Percentiles rank a stretch among this genome's conserved stretches.
phyloP scores from a whole-genome alignment of 2,888 invertebrate genomes.

The Cinara cedri region DNA sequence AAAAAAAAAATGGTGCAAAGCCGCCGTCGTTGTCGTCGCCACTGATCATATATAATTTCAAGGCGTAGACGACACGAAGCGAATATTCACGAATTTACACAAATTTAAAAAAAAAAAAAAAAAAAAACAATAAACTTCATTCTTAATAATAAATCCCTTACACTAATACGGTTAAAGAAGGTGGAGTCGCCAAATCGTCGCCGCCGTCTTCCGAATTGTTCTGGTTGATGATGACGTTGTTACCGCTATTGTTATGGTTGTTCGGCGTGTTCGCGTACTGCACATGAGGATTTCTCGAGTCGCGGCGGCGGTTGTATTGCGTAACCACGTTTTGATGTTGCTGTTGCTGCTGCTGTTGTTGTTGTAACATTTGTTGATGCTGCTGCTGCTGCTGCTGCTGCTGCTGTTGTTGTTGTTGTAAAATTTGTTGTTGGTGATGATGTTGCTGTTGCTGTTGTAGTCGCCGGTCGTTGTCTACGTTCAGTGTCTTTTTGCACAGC shows the following conservation, averaged over 20 bases:
- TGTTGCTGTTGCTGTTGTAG: not conserved
- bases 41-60: no score
- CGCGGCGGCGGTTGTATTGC: no score
- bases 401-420: not conserved
- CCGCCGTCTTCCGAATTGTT: not conserved
- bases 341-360: conserved; percentile 1
- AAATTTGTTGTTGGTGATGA: not conserved
- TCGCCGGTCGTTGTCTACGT: conserved; percentile 34
- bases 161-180: conserved; percentile 31
- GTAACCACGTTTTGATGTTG: not conserved
- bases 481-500: conserved; percentile 38
- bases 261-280: not conserved
- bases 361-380: not conserved
- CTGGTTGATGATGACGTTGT: not conserved
- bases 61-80: no score
- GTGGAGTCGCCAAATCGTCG: not conserved
- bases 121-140: not conserved
- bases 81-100: not conserved
- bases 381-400: conserved; percentile 7
- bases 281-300: no score
- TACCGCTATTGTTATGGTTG: not conserved
- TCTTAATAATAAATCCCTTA: not conserved
- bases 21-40: no score
- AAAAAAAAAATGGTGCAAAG: no score
- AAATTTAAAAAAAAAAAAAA: conserved; percentile 14